These are phyloP conservation scores for Fragum sueziense DNA, from an alignment of 2,888 invertebrate genomes.

Conservation along the genomic window DNA sequence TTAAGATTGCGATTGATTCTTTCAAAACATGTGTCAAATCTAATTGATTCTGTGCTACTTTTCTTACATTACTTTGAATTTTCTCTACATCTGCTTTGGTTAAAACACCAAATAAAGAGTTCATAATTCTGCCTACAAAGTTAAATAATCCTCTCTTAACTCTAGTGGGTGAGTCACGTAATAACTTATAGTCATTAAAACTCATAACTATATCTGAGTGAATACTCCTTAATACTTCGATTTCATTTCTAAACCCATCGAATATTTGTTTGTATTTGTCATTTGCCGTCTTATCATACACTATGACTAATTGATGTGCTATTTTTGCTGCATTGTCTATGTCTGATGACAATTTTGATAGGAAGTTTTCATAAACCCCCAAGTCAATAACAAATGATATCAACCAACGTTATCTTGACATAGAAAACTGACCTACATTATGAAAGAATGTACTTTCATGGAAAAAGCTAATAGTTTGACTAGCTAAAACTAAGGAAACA, in stretches of 20 bases:
- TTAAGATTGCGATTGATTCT: too few relatives aligned
- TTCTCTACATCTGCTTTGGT: too few relatives aligned
- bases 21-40: too few relatives aligned
- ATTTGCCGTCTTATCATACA: not conserved
- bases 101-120: too few relatives aligned
- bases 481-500: not conserved
- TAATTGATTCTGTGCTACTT: too few relatives aligned
- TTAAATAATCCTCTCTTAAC: not conserved
- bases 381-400: not conserved
- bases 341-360: not conserved
- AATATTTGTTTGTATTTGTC: not conserved
- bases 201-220: not conserved
- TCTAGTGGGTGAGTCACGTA: not conserved
- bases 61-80: too few relatives aligned
- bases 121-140: not conserved
- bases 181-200: conserved; percentile 3
- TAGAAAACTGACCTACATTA: conserved; percentile 5
- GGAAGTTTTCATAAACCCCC: not conserved
- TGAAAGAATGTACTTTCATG: not conserved
- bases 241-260: not conserved
- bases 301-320: not conserved
- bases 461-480: not conserved
- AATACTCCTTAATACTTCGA: not conserved
- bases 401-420: not conserved
- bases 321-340: not conserved